A percentile compares a stretch with the other conserved stretches of the same genome.
phyloP scores from a whole-genome alignment of 2,888 invertebrate genomes.

The Trisateles emortualis region DNA sequence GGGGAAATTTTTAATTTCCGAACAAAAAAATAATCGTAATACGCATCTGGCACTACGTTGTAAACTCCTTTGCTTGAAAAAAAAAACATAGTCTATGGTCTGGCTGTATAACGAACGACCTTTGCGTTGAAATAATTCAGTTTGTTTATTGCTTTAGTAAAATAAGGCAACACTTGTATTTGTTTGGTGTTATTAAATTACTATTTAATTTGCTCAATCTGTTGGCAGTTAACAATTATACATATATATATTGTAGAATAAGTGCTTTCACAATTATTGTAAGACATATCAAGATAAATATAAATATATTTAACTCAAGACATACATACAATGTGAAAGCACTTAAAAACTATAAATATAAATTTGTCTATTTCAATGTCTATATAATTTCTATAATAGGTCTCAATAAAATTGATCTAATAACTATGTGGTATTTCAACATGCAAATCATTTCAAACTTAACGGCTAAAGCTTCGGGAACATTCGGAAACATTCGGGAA shows the following conservation, averaged over 20 bases:
- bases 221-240: conserved; percentile 13
- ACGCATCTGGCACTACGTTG: conserved; percentile 44
- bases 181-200: conserved; percentile 1
- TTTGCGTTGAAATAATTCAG: conserved; percentile 8
- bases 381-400: conserved; percentile 41
- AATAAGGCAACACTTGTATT: background rate
- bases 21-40: conserved; percentile 45
- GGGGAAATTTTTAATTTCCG: conserved; percentile 80
- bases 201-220: background rate
- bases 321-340: conserved; percentile 33
- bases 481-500: conserved; percentile 10
- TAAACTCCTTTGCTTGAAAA: conserved; percentile 21
- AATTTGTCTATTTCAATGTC: conserved; percentile 15
- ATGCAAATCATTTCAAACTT: conserved; percentile 39
- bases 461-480: conserved; percentile 33
- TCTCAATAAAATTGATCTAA: conserved; percentile 5
- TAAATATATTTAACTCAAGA: background rate
- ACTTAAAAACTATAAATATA: conserved; percentile 9
- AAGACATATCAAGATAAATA: background rate
- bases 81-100: conserved; percentile 28
- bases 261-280: conserved; percentile 32
- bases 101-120: conserved; percentile 17
- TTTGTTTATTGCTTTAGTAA: background rate
- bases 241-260: conserved; percentile 12
- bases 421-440: conserved; percentile 24